phyloP scores from a whole-genome alignment of 1,140 invertebrate species.

The Eriocheir sinensis region DNA sequence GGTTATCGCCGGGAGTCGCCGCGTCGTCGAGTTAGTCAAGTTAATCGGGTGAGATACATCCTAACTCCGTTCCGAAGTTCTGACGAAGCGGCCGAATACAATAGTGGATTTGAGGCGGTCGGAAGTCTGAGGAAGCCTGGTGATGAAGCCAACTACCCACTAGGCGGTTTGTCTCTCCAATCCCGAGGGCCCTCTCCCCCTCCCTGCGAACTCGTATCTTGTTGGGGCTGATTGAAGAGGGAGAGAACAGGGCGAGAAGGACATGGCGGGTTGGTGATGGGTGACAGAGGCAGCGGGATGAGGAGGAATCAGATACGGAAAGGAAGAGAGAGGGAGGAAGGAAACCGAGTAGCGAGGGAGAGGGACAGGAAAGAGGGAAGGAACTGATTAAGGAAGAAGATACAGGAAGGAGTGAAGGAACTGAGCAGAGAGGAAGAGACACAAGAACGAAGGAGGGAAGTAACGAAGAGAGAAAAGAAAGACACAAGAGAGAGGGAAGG shows the following conservation, averaged over 20 bases:
- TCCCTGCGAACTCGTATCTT: not conserved
- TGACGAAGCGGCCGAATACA: not conserved
- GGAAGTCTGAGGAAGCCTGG: not conserved
- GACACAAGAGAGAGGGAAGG: not conserved
- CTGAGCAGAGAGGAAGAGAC: not conserved
- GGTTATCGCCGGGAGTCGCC: no score
- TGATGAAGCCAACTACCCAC: not conserved
- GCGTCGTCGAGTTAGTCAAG: no score
- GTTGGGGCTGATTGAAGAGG: slow-evolving; percentile 6
- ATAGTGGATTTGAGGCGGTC: not conserved
- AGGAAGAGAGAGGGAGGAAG: not conserved
- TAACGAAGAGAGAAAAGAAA: not conserved
- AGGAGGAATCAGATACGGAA: not conserved
- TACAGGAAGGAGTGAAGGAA: not conserved
- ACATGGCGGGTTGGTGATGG: not conserved
- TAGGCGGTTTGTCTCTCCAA: no score
- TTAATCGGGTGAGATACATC: no score
- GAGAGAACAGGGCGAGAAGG: not conserved
- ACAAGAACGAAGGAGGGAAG: not conserved
- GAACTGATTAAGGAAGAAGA: not conserved
- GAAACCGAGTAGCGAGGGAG: not conserved
- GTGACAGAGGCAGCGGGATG: not conserved
- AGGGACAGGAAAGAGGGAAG: no score
- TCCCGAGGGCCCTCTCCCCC: not conserved
- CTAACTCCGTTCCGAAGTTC: not conserved